A percentile compares a stretch with the other conserved stretches of the same genome.
Conservation (phyloP, 2,888 invertebrate genomes). For the Epinotia bilunana region DNA sequence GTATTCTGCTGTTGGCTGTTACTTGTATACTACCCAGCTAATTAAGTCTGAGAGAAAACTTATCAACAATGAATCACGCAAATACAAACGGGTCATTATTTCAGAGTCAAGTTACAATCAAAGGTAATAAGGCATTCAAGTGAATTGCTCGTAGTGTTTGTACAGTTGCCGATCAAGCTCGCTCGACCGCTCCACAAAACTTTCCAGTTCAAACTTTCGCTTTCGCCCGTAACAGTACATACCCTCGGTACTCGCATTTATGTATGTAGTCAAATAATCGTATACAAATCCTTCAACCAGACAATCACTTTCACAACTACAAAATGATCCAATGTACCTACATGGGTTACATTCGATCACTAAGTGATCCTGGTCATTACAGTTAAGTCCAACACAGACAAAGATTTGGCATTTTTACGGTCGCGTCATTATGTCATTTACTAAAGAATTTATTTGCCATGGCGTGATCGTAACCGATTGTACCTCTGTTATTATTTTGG, state of each 20-base stretch:
- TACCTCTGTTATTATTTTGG: constrained; percentile 9
- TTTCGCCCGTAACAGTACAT: constrained; percentile 54
- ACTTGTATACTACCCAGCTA: not conserved
- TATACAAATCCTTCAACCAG: constrained; percentile 45
- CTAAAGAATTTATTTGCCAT: constrained; percentile 14
- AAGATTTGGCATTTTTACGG: constrained; percentile 13
- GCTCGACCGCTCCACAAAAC: constrained; percentile 54
- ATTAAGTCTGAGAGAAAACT: not conserved
- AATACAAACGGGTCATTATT: constrained; percentile 9
- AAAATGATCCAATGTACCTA: not conserved
- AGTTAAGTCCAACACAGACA: not conserved
- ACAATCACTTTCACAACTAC: constrained; percentile 54
- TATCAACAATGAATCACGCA: constrained; percentile 18
- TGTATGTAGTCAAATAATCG: constrained; percentile 23
- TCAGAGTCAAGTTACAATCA: constrained; percentile 49
- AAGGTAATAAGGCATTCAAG: constrained; percentile 46
- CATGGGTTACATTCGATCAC: constrained; percentile 2
- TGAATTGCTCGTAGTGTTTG: constrained; percentile 47
- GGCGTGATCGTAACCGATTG: constrained; percentile 10
- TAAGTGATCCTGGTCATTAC: constrained; percentile 18
- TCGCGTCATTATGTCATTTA: constrained; percentile 8
- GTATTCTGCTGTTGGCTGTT: not conserved
- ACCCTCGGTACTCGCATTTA: constrained; percentile 26
- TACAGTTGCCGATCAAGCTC: constrained; percentile 53
- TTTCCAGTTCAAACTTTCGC: constrained; percentile 71